phyloP scores from a whole-genome alignment of 1,140 invertebrate genomes.

The Drosophila quadrilineata region DNA sequence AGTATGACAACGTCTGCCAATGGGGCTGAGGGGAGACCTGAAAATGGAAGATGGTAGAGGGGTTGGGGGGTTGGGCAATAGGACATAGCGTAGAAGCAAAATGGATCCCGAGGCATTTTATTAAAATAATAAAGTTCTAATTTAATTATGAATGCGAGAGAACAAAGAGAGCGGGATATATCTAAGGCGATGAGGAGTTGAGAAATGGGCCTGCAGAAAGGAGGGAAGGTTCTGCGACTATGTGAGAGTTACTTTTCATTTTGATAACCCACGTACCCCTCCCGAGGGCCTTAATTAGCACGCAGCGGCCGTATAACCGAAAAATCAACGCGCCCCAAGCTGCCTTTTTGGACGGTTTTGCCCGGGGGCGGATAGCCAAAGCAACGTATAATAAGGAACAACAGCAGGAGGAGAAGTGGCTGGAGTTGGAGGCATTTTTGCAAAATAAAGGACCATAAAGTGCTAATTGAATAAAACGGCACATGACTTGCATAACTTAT shows the following conservation, averaged over 20 bases:
- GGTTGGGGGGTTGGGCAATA: background rate
- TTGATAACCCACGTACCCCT: slow-evolving; percentile 75
- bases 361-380: background rate
- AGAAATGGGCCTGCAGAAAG: background rate
- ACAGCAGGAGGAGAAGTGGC: background rate
- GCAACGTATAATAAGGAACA: no score
- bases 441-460: slow-evolving; percentile 78
- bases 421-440: slow-evolving; percentile 23
- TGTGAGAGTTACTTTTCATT: slow-evolving; percentile 70
- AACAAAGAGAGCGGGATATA: slow-evolving; percentile 19
- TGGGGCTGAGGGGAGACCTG: no score
- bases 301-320: slow-evolving; percentile 74
- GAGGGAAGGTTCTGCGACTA: slow-evolving; percentile 53
- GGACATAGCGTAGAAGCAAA: slow-evolving; percentile 26
- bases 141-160: slow-evolving; percentile 67
- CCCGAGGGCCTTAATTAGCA: slow-evolving; percentile 70
- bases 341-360: slow-evolving; percentile 16
- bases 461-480: slow-evolving; percentile 79
- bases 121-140: slow-evolving; percentile 80
- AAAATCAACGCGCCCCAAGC: slow-evolving; percentile 69
- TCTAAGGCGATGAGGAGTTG: slow-evolving; percentile 8
- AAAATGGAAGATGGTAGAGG: background rate
- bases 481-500: slow-evolving; percentile 79
- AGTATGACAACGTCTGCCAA: slow-evolving; percentile 26
- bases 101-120: slow-evolving; percentile 60